These are phyloP conservation scores for Lagocephalus sceleratus DNA, from an alignment of 2,797 vertebrate genomes.

Conservation along the genomic window DNA sequence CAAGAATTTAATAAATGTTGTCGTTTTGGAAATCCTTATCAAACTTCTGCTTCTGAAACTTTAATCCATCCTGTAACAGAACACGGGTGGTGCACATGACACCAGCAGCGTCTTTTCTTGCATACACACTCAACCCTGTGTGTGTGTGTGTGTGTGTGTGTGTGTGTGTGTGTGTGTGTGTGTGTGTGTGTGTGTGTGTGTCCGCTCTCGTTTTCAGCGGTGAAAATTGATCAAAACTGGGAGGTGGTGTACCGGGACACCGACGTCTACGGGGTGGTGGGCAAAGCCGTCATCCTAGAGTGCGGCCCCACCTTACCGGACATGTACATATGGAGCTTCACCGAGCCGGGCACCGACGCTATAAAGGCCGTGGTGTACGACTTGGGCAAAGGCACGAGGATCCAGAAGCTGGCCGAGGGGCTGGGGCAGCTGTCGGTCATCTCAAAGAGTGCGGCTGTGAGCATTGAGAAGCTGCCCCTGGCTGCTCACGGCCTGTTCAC, in stretches of 20 bases:
- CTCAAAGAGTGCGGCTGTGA: constrained; percentile 77
- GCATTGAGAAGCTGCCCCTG: constrained; percentile 78
- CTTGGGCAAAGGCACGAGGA: constrained; percentile 70
- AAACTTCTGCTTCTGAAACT: constrained; percentile 26
- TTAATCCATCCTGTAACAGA: constrained; percentile 61
- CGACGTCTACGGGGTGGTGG: constrained; percentile 75
- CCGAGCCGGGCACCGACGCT: constrained; percentile 64
- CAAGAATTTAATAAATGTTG: background rate
- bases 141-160: constrained; percentile 1
- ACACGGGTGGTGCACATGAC: constrained; percentile 46
- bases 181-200: constrained; percentile 20
- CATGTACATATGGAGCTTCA: constrained; percentile 88
- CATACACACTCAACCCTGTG: background rate
- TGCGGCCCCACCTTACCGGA: constrained; percentile 71
- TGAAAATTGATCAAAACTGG: constrained; percentile 58
- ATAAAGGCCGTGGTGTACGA: constrained; percentile 76
- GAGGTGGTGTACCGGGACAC: constrained; percentile 69
- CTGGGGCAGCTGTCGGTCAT: constrained; percentile 80
- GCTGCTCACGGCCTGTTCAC: constrained; percentile 83
- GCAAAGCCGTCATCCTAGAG: constrained; percentile 77
- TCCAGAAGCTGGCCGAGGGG: constrained; percentile 65
- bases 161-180: constrained; percentile 11
- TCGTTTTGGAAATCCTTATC: constrained; percentile 13
- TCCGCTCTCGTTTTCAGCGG: constrained; percentile 50
- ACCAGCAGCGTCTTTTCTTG: constrained; percentile 45